phyloP scores from a whole-genome alignment of 2,113 vertebrate genomes.

The Eulemur rufifrons region DNA sequence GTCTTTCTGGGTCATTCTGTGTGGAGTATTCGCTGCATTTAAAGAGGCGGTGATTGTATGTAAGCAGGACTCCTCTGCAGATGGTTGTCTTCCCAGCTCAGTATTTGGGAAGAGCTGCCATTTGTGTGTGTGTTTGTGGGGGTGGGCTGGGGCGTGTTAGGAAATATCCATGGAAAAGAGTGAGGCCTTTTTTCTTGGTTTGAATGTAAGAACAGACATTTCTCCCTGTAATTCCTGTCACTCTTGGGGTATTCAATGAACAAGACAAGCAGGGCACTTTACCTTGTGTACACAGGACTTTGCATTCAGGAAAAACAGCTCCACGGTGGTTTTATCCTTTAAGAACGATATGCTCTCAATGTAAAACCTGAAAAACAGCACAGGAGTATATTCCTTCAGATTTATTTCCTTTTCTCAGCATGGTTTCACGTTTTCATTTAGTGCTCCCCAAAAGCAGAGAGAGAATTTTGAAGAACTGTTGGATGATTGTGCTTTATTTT shows the following conservation, averaged over 20 bases:
- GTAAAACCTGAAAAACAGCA: constrained; percentile 91
- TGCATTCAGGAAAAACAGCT: constrained; percentile 98
- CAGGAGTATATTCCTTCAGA: constrained; percentile 30
- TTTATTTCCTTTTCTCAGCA: constrained; percentile 48
- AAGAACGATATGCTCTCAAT: constrained; percentile 96
- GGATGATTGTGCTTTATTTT: background rate
- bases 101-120: background rate
- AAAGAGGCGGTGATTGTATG: background rate
- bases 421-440: constrained; percentile 42
- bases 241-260: background rate
- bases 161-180: background rate
- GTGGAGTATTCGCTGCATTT: background rate
- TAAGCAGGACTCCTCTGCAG: too few relatives aligned
- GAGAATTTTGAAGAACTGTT: constrained; percentile 47
- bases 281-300: constrained; percentile 96
- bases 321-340: constrained; percentile 96
- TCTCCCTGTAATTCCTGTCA: background rate
- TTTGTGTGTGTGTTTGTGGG: background rate
- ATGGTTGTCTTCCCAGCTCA: background rate
- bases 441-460: constrained; percentile 32
- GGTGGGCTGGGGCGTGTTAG: too few relatives aligned
- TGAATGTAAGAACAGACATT: background rate
- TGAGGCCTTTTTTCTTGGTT: background rate
- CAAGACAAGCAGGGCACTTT: constrained; percentile 60
- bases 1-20: background rate